A percentile compares a stretch with the other conserved stretches of the same genome.
Conservation (phyloP, 53 echinoderm and acorn worm genomes). For the Paelopatides confundens region DNA sequence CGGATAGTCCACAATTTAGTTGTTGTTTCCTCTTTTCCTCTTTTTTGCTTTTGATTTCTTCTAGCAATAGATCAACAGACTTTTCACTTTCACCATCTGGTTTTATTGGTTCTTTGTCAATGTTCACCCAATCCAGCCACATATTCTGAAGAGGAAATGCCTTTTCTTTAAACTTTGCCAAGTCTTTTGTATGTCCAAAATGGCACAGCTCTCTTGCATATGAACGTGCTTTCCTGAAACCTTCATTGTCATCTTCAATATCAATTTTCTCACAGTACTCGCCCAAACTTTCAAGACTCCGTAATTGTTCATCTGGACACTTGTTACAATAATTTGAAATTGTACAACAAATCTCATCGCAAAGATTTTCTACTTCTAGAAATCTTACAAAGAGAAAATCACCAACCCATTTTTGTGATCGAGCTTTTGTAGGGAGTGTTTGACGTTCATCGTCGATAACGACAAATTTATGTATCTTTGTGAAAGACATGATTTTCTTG, state of each 20-base stretch:
- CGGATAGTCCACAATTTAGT: background rate
- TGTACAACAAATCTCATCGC: background rate
- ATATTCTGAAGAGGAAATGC: constrained; percentile 1
- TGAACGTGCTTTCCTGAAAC: background rate
- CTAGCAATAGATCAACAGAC: background rate
- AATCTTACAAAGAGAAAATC: background rate
- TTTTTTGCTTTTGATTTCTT: background rate
- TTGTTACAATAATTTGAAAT: background rate
- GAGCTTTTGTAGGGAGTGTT: background rate
- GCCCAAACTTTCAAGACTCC: background rate
- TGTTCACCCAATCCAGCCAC: background rate
- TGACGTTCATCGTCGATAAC: background rate
- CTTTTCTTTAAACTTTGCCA: background rate
- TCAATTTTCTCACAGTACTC: background rate
- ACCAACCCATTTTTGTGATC: background rate
- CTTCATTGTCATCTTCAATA: background rate
- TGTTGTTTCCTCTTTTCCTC: background rate
- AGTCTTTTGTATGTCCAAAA: background rate
- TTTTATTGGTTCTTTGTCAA: background rate
- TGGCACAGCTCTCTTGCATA: background rate
- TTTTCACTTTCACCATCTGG: background rate
- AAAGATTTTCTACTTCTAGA: background rate
- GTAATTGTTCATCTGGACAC: background rate
- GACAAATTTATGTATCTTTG: background rate
- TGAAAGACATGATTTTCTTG: background rate